Evolutionary conservation across 92 coral and sea anemone species (phyloP).

Genomic region (Nematostella vectensis): DNA sequence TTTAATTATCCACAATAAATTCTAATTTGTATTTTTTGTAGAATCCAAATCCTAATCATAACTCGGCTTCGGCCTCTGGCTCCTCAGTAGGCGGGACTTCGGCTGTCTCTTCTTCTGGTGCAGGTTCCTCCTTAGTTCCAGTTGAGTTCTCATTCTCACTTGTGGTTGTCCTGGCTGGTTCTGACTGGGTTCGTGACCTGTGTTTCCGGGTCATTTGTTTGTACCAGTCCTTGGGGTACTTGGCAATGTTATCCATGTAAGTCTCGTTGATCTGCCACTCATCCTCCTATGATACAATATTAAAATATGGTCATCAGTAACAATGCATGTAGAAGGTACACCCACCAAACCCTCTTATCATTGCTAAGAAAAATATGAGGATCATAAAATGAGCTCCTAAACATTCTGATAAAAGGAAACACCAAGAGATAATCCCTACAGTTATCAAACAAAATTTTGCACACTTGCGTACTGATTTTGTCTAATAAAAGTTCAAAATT

Average conservation of each 20-base stretch:
- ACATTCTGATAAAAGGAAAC: too few relatives aligned
- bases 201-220: constrained; percentile 61
- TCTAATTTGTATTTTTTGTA: neutral
- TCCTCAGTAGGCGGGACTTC: constrained; percentile 3
- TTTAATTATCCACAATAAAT: neutral
- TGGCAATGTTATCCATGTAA: constrained; percentile 96
- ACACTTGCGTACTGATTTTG: too few relatives aligned
- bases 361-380: neutral
- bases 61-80: constrained; percentile 13
- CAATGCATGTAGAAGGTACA: too few relatives aligned
- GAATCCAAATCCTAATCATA: neutral
- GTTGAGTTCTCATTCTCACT: constrained; percentile 8
- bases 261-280: constrained; percentile 88
- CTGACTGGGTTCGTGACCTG: constrained; percentile 23
- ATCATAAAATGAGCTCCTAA: too few relatives aligned
- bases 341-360: too few relatives aligned
- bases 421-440: too few relatives aligned
- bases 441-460: too few relatives aligned
- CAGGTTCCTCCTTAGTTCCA: constrained; percentile 1
- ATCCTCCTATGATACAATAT: constrained; percentile 60
- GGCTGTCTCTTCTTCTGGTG: constrained; percentile 10
- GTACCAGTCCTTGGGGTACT: constrained; percentile 96
- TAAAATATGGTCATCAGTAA: neutral
- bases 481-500: too few relatives aligned
- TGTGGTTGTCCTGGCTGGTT: constrained; percentile 9